A percentile compares a stretch with the other conserved stretches of the same genome.
phyloP scores from a whole-genome alignment of 2,113 vertebrate species.

The Rhinopomastus cyanomelas region DNA sequence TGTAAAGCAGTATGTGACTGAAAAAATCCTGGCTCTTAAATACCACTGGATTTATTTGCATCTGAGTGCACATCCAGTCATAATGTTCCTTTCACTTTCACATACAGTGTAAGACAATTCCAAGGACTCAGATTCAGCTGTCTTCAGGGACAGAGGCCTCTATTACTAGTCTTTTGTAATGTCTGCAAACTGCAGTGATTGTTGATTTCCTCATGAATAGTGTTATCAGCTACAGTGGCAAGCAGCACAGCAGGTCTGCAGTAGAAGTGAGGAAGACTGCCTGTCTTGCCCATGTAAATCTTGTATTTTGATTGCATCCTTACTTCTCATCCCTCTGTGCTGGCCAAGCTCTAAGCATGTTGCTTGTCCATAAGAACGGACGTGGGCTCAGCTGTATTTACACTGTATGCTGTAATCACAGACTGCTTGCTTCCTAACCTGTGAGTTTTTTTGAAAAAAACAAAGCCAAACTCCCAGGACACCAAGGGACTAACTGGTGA shows the following conservation, averaged over 20 bases:
- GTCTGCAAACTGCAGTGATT: not conserved
- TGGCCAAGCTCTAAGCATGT: not conserved
- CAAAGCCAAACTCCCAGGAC: too few relatives aligned
- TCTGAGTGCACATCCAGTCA: not conserved
- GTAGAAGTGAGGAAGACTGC: not conserved
- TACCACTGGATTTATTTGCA: not conserved
- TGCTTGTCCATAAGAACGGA: accelerated
- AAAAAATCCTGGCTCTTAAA: not conserved
- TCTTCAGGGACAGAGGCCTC: not conserved
- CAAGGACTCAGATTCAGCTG: not conserved
- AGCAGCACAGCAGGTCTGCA: not conserved
- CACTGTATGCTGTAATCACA: too few relatives aligned
- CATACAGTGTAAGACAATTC: not conserved
- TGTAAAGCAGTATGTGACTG: not conserved
- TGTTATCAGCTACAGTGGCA: not conserved
- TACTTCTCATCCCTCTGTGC: not conserved
- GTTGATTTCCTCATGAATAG: not conserved
- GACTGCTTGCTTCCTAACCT: too few relatives aligned
- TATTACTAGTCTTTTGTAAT: not conserved
- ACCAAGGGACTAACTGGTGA: not conserved
- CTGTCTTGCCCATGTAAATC: not conserved
- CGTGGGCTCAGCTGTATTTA: not conserved
- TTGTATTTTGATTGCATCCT: not conserved
- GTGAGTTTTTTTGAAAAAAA: too few relatives aligned
- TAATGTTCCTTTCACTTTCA: not conserved